These are phyloP conservation scores for Miichthys miiuy DNA, from an alignment of 2,797 vertebrate genomes.

Conservation along the genomic window DNA sequence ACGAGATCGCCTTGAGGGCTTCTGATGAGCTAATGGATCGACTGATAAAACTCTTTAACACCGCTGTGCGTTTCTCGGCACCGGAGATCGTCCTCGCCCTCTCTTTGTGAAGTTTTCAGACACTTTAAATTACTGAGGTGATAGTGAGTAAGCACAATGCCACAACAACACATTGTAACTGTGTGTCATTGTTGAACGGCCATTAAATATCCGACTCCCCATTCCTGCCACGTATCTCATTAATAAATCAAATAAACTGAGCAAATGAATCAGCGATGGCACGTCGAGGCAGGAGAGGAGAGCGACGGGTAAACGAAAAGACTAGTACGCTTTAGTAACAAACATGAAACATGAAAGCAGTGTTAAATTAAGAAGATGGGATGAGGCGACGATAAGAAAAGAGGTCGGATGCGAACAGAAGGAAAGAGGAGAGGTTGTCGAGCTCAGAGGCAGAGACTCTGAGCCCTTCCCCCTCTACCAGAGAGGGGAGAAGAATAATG, in stretches of 20 bases:
- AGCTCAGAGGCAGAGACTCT: conserved; percentile 21
- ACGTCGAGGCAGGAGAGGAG: background rate
- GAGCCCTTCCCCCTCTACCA: conserved; percentile 53
- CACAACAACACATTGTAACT: background rate
- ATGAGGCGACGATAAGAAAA: background rate
- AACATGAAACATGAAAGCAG: background rate
- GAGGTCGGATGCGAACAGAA: background rate
- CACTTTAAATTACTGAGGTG: background rate
- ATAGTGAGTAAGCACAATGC: background rate
- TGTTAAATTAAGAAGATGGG: background rate
- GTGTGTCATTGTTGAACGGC: conserved; percentile 7
- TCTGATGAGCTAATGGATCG: conserved; percentile 50
- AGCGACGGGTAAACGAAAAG: background rate
- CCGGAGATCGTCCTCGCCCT: background rate
- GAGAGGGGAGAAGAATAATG: conserved; percentile 61
- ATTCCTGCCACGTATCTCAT: conserved; percentile 41
- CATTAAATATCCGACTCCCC: conserved; percentile 12
- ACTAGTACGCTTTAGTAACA: background rate
- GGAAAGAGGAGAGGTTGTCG: conserved; percentile 11
- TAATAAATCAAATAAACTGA: conserved; percentile 47
- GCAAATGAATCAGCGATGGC: conserved; percentile 20
- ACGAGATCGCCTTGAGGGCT: conserved; percentile 42
- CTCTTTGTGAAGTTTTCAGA: background rate
- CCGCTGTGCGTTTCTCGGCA: conserved; percentile 8
- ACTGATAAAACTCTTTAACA: conserved; percentile 37